Percentiles rank a stretch among this genome's conserved stretches.
phyloP scores from a whole-genome alignment of 2,797 vertebrate genomes.

The Cyclopterus lumpus region DNA sequence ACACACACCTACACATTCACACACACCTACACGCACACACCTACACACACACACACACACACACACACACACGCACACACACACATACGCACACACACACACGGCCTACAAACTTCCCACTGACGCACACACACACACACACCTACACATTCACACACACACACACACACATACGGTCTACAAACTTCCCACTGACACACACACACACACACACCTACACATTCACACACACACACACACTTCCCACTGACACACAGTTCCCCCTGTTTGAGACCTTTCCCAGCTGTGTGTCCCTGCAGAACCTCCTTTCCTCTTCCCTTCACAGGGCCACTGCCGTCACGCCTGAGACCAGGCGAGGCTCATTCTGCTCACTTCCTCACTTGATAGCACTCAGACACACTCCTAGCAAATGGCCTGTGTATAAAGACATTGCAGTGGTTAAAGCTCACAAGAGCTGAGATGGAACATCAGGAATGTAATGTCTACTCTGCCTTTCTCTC shows the following conservation, averaged over 20 bases:
- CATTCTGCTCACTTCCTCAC: constrained; percentile 15
- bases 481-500: neutral
- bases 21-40: neutral
- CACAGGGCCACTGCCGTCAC: constrained; percentile 16
- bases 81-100: too few relatives aligned
- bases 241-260: neutral
- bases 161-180: neutral
- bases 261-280: constrained; percentile 46
- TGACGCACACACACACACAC: neutral
- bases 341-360: constrained; percentile 27
- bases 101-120: too few relatives aligned
- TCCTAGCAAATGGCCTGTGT: neutral
- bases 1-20: too few relatives aligned
- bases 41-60: neutral
- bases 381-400: neutral
- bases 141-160: too few relatives aligned
- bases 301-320: constrained; percentile 48
- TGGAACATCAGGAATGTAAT: neutral
- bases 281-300: constrained; percentile 22
- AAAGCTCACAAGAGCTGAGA: neutral
- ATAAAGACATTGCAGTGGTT: neutral
- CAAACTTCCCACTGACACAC: neutral
- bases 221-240: neutral
- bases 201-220: neutral
- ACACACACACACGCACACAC: neutral